Evolutionary conservation across 2,888 invertebrate genomes (phyloP).

Genomic region (Ctena decussata): DNA sequence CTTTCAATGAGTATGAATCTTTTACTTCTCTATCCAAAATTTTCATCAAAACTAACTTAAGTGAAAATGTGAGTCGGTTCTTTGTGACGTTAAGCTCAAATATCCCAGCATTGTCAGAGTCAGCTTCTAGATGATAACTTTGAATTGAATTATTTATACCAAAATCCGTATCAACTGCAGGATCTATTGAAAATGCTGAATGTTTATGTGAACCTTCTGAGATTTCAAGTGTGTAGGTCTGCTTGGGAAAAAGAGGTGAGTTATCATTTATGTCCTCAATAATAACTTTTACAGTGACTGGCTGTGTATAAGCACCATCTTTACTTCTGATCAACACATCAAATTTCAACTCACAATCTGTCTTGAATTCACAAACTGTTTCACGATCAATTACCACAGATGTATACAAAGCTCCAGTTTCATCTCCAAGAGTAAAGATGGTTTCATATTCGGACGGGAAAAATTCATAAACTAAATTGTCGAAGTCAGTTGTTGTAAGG

Average conservation of each 20-base stretch:
- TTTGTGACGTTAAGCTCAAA: slow-evolving; percentile 68
- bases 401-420: slow-evolving; percentile 62
- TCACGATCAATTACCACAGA: slow-evolving; percentile 75
- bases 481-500: slow-evolving; percentile 17
- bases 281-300: slow-evolving; percentile 64
- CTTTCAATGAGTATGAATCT: slow-evolving; percentile 59
- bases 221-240: slow-evolving; percentile 61
- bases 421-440: slow-evolving; percentile 59
- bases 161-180: slow-evolving; percentile 75
- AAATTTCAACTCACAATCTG: slow-evolving; percentile 64
- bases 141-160: slow-evolving; percentile 76
- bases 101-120: slow-evolving; percentile 44
- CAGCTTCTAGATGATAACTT: slow-evolving; percentile 65
- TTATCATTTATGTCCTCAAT: slow-evolving; percentile 78
- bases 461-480: slow-evolving; percentile 53
- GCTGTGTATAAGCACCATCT: slow-evolving; percentile 43
- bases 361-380: slow-evolving; percentile 55
- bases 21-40: slow-evolving; percentile 62
- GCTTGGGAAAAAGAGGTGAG: slow-evolving; percentile 71
- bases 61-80: slow-evolving; percentile 35
- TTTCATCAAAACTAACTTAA: slow-evolving; percentile 55
- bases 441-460: slow-evolving; percentile 45
- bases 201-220: slow-evolving; percentile 70
- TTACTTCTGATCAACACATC: slow-evolving; percentile 67
- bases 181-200: slow-evolving; percentile 63